These are phyloP conservation scores for Spodoptera picta DNA, from an alignment of 2,888 invertebrate species.

Conservation along the genomic window DNA sequence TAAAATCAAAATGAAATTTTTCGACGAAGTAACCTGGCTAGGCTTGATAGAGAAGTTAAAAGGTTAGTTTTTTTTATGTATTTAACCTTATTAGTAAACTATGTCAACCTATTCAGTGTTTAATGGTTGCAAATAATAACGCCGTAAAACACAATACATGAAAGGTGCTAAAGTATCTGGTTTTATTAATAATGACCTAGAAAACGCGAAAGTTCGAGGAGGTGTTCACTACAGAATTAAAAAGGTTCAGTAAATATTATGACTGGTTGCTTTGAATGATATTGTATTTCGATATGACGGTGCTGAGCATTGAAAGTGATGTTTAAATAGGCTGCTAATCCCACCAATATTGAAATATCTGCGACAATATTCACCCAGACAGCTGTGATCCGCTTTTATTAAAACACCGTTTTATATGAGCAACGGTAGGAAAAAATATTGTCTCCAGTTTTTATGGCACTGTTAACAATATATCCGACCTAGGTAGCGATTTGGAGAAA, in stretches of 20 bases:
- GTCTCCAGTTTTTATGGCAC: slow-evolving; percentile 62
- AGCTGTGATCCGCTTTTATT: slow-evolving; percentile 86
- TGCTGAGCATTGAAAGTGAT: slow-evolving; percentile 80
- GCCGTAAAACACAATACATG: neutral
- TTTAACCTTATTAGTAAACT: too few species aligned
- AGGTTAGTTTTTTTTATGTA: too few species aligned
- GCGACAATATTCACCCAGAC: slow-evolving; percentile 85
- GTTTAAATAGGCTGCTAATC: slow-evolving; percentile 88
- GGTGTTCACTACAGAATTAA: slow-evolving; percentile 72
- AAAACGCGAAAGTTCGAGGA: slow-evolving; percentile 35
- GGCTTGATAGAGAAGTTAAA: too few species aligned
- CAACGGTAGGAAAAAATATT: slow-evolving; percentile 74
- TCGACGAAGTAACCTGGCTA: too few species aligned
- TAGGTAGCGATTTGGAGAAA: slow-evolving; percentile 52
- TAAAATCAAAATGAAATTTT: too few species aligned
- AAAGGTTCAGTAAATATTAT: slow-evolving; percentile 84
- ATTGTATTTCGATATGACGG: slow-evolving; percentile 85
- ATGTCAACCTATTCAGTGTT: too few species aligned
- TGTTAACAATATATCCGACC: slow-evolving; percentile 60
- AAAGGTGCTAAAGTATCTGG: neutral
- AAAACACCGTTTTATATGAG: slow-evolving; percentile 82
- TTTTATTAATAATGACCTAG: slow-evolving; percentile 1
- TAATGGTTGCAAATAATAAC: too few species aligned
- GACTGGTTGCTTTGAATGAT: slow-evolving; percentile 79
- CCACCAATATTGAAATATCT: slow-evolving; percentile 88